Percentiles rank a stretch among this genome's conserved stretches.
phyloP scores from a whole-genome alignment of 2,113 vertebrate species.

The Lasiurus cinereus region DNA sequence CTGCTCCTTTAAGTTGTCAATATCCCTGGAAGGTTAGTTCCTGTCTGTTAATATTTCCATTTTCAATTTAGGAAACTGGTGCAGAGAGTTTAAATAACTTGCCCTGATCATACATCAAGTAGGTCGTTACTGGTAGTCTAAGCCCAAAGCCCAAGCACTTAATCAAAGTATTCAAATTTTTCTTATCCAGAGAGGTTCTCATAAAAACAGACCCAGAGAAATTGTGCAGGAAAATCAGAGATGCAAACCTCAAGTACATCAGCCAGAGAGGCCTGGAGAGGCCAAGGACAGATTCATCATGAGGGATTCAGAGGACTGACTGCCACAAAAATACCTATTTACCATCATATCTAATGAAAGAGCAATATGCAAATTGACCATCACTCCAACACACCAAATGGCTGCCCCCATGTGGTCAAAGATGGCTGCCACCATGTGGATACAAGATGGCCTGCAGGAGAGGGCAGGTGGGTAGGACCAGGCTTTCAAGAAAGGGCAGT shows the following conservation, averaged over 20 bases:
- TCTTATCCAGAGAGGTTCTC: not conserved
- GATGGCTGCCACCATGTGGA: too few species aligned
- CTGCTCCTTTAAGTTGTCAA: not conserved
- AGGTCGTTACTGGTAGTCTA: not conserved
- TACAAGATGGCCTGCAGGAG: too few species aligned
- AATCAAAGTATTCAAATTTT: not conserved
- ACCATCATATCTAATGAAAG: conserved; percentile 35
- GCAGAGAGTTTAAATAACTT: not conserved
- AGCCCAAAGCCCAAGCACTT: not conserved
- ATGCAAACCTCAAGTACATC: not conserved
- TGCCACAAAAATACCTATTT: conserved; percentile 69
- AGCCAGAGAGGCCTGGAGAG: not conserved
- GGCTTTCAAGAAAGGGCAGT: too few species aligned
- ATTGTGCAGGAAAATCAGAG: not conserved
- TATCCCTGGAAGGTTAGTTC: not conserved
- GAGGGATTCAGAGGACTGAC: not conserved
- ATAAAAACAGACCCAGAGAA: not conserved
- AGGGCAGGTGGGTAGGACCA: too few species aligned
- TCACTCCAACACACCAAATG: too few species aligned
- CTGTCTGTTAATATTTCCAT: not conserved
- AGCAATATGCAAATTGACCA: too few species aligned
- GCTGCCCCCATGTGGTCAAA: too few species aligned
- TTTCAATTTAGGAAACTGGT: not conserved
- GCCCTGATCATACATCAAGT: not conserved
- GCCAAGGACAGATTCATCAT: conserved; percentile 41